Evolutionary conservation across 2,797 vertebrate species (phyloP).

Genomic region (Gymnoscopelus microlampas): DNA sequence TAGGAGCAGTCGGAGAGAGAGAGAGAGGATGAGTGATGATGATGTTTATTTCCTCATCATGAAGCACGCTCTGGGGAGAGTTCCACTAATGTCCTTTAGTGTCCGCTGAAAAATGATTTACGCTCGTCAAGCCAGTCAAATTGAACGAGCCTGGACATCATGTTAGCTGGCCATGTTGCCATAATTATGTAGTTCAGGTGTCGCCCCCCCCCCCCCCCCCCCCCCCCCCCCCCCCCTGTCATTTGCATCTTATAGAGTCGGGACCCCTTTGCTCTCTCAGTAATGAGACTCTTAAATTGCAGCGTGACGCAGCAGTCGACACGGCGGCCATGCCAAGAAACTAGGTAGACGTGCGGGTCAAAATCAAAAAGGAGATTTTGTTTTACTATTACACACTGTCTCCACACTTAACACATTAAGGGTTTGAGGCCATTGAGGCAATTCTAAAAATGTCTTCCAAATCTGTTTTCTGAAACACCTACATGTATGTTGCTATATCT

Average conservation of each 20-base stretch:
- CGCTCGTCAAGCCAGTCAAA: conserved; percentile 42
- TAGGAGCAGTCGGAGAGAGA: background rate
- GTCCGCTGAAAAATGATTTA: conserved; percentile 48
- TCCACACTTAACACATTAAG: background rate
- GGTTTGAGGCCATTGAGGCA: too few relatives aligned
- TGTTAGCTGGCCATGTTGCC: too few relatives aligned
- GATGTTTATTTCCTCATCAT: conserved; percentile 8
- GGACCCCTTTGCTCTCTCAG: background rate
- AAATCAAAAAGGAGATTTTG: background rate
- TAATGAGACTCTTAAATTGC: background rate
- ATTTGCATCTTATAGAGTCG: conserved; percentile 19
- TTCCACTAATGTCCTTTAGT: conserved; percentile 36
- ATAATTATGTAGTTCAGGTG: conserved; percentile 25
- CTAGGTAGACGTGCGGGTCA: too few relatives aligned
- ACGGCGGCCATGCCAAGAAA: too few relatives aligned
- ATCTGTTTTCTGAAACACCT: too few relatives aligned
- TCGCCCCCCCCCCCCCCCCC: background rate
- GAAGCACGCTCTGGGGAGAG: conserved; percentile 3
- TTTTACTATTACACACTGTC: background rate
- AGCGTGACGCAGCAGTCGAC: too few relatives aligned
- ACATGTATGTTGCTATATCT: too few relatives aligned
- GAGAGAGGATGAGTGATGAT: background rate
- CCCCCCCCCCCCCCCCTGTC: background rate
- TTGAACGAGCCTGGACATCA: conserved; percentile 33
- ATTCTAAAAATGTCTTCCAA: too few relatives aligned